Conservation (phyloP, 2,888 invertebrate genomes). For the Drosophila formosana region DNA sequence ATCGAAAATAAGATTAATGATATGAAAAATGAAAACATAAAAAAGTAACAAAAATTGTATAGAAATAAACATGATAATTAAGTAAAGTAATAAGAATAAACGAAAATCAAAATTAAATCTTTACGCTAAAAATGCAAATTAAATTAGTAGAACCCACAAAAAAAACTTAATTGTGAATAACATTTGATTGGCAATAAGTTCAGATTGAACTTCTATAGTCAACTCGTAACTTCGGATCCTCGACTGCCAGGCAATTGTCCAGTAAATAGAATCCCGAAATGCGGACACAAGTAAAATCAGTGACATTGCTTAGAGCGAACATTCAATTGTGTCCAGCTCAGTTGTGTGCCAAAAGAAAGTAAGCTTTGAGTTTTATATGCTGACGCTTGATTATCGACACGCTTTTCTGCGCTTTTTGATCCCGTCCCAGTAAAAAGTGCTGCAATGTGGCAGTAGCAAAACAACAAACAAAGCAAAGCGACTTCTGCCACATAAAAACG, state of each 20-base stretch:
- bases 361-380: constrained; percentile 73
- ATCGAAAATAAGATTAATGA: too few species aligned
- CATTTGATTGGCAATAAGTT: neutral
- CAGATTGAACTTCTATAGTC: neutral
- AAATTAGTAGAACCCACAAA: neutral
- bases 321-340: constrained; percentile 41
- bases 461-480: constrained; percentile 29
- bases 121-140: neutral
- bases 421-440: constrained; percentile 26
- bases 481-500: constrained; percentile 55
- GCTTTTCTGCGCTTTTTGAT: constrained; percentile 52
- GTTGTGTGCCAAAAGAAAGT: constrained; percentile 51
- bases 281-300: constrained; percentile 38
- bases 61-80: too few species aligned
- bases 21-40: too few species aligned
- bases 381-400: constrained; percentile 80
- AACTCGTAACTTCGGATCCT: constrained; percentile 16
- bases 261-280: constrained; percentile 35
- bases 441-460: constrained; percentile 40
- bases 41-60: too few species aligned
- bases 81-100: too few species aligned
- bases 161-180: neutral
- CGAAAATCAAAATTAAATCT: too few species aligned
- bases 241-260: constrained; percentile 29
- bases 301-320: constrained; percentile 8